Base-by-base conservation (phyloP, 2,888 invertebrate species). In the Plutella xylostella region DNA sequence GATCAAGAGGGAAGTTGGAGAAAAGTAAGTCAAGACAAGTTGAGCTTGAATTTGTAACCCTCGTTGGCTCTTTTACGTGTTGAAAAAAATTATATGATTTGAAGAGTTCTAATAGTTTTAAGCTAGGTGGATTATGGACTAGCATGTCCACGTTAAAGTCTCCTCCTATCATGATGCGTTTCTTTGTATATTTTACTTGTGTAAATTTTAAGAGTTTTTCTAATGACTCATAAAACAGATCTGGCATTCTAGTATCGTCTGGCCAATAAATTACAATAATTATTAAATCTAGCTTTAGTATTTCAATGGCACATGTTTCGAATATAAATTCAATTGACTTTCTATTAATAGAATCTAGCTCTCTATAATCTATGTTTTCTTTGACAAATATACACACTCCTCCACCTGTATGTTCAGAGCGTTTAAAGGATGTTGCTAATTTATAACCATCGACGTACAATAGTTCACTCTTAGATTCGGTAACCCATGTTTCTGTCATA, bases 181-280 rank as follows among this genome's bases (percentile, higher is more conserved):
- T 49, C 0, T 12, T 17, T 9, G 15, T 33, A 40, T 53, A 39
- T 48, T 51, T 55, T 6, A n/a, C 45, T 12, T 9, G n/a, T 21
- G 52, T 6, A 22, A 18, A 21, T 7, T 48, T 14, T 12, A 52
- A 28, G 3, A 52, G 17, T 20, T 41, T 42, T 40, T 42, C 41
- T n/a, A 51, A 12, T n/a, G 17, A n/a, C 2, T 11, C 7, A 33
- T 46, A 54, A 18, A 53, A 52, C 18, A 43, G 4, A 22, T 52
- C 50, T 15, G 46, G 19, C 38, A 47, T 47, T 47, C 46, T 47
- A 7, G 22, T 48, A 35, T 45, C 48, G 42, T 52, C 28, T 6
- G 48, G 49, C 51, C 54, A 51, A 18, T 55, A 55, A 14, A 53
- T n/a, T 17, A 33, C 37, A 31, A 55, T 46, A 17, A 54, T 7